Conservation (phyloP, 2,797 vertebrate species). For the Oryzias dopingdopingensis region DNA sequence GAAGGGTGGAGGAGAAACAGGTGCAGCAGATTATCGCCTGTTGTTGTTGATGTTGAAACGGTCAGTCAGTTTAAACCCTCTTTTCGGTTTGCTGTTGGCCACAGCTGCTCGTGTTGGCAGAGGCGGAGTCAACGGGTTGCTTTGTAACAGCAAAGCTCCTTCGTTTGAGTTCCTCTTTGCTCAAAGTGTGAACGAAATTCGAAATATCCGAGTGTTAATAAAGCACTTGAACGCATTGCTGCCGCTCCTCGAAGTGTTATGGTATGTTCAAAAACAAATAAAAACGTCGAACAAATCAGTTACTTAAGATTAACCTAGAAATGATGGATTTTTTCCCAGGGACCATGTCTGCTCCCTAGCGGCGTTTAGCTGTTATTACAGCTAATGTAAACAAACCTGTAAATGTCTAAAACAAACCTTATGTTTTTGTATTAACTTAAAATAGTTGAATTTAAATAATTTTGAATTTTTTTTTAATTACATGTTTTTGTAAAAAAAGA, state of each 20-base stretch:
- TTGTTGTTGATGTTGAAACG: constrained; percentile 24
- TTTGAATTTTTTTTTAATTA: too few species aligned
- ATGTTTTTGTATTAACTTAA: too few species aligned
- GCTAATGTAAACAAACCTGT: neutral
- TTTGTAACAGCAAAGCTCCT: neutral
- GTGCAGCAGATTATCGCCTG: constrained; percentile 59
- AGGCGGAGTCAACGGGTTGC: constrained; percentile 7
- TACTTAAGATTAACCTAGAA: too few species aligned
- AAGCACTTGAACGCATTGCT: constrained; percentile 11
- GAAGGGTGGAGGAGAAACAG: constrained; percentile 45
- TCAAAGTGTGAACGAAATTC: accelerated
- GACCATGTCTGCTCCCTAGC: neutral
- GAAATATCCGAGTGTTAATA: constrained; percentile 15
- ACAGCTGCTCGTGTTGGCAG: constrained; percentile 50
- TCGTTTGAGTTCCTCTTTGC: neutral
- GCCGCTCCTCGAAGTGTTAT: accelerated
- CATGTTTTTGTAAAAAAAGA: too few species aligned
- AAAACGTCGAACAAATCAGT: neutral
- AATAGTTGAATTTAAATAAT: too few species aligned
- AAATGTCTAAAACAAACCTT: too few species aligned
- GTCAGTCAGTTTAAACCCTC: constrained; percentile 10
- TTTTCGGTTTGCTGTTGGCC: constrained; percentile 15
- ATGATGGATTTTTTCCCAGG: too few species aligned
- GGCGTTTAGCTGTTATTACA: constrained; percentile 7
- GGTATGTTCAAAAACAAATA: constrained; percentile 11